A percentile compares a stretch with the other conserved stretches of the same genome.
Evolutionary conservation across 2,888 invertebrate genomes (phyloP).

Genomic region (Acanthoscelides obtectus): DNA sequence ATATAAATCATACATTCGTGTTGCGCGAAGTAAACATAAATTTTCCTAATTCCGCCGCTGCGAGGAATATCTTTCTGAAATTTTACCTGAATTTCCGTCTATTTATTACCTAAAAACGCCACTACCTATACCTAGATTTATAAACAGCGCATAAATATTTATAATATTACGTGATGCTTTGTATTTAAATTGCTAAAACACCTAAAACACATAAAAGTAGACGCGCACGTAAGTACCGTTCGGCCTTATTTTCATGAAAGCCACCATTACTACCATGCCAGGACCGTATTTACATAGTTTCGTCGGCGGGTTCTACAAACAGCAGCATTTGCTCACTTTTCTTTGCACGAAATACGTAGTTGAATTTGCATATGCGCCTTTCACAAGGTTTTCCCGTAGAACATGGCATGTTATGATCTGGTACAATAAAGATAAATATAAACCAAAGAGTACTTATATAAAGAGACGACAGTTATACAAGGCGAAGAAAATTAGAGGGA

Average conservation of each 20-base stretch:
- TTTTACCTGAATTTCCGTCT: not conserved
- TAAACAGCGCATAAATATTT: not conserved
- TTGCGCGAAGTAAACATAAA: not conserved
- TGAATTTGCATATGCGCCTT: not conserved
- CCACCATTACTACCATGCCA: not conserved
- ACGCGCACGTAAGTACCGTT: not conserved
- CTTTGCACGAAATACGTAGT: not conserved
- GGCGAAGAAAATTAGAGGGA: too few species aligned
- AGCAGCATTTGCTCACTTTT: not conserved
- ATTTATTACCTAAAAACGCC: not conserved
- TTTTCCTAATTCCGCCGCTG: not conserved
- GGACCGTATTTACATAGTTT: not conserved
- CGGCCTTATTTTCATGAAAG: not conserved
- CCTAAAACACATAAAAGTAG: slow-evolving; percentile 9
- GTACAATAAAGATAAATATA: too few species aligned
- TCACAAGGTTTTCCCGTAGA: not conserved
- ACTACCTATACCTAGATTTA: not conserved
- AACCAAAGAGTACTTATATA: too few species aligned
- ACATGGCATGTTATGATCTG: not conserved
- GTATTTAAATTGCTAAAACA: slow-evolving; percentile 2
- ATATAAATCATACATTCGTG: not conserved
- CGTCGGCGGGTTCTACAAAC: not conserved
- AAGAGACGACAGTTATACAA: too few species aligned
- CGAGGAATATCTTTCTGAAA: not conserved
- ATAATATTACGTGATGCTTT: slow-evolving; percentile 1